A percentile compares a stretch with the other conserved stretches of the same genome.
These are phyloP conservation scores for Yasuhikotakia modesta DNA, from an alignment of 2,797 vertebrate genomes.

Conservation along the genomic window DNA sequence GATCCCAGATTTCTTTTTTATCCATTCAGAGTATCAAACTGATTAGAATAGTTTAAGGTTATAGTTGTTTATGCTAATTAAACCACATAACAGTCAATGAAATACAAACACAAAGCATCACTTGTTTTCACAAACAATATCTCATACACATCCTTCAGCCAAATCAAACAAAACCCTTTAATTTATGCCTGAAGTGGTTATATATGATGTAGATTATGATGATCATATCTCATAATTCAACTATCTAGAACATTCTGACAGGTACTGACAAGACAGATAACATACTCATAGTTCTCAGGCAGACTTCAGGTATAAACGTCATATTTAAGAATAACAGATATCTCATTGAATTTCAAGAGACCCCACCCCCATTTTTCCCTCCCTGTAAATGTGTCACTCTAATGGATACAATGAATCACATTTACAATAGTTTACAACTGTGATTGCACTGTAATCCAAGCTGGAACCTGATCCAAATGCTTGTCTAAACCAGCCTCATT, in stretches of 20 bases:
- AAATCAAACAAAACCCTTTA: not conserved
- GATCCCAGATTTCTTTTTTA: conserved; percentile 46
- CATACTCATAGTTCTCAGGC: not conserved
- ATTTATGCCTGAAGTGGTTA: not conserved
- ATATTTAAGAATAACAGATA: not conserved
- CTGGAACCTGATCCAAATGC: conserved; percentile 58
- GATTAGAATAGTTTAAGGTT: conserved; percentile 38
- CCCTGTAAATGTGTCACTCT: conserved; percentile 37
- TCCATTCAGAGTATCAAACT: conserved; percentile 45
- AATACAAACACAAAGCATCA: conserved; percentile 19
- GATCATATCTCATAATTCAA: not conserved
- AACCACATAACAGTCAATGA: conserved; percentile 38
- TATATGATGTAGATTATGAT: not conserved
- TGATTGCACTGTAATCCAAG: conserved; percentile 60
- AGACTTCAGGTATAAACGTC: not conserved
- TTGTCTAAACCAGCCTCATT: conserved; percentile 52
- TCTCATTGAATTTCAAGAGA: no score
- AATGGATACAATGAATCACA: conserved; percentile 59
- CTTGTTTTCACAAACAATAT: conserved; percentile 19
- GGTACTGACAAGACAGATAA: not conserved
- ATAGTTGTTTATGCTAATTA: conserved; percentile 23
- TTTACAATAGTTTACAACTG: conserved; percentile 58
- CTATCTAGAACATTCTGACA: not conserved
- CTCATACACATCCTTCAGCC: not conserved
- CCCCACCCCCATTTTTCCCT: not conserved